These are phyloP conservation scores for Antheraea pernyi DNA, from an alignment of 1,140 invertebrate genomes.

Conservation along the genomic window DNA sequence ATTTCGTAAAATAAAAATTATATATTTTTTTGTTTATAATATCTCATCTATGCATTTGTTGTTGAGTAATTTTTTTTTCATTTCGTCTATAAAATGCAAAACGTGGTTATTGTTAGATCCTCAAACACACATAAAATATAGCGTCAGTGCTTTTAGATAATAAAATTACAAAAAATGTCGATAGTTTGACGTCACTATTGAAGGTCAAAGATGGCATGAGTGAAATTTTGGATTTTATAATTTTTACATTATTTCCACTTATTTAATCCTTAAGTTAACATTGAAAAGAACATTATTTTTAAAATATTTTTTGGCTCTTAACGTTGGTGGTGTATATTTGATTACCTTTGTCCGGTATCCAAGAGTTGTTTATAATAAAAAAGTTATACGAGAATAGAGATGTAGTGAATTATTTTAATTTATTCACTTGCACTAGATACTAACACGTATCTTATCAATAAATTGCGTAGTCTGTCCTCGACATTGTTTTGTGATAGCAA, in stretches of 20 bases:
- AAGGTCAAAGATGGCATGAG: neutral
- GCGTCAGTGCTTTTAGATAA: neutral
- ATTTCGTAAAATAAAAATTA: neutral
- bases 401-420: neutral
- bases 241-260: too few species aligned
- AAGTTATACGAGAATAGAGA: neutral
- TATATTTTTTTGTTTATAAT: neutral
- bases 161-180: neutral
- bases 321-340: neutral
- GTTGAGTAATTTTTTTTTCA: too few species aligned
- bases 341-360: neutral
- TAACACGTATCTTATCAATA: conserved; percentile 6
- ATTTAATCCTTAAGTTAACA: too few species aligned
- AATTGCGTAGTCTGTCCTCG: conserved; percentile 7
- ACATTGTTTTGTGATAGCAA: conserved; percentile 13
- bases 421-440: neutral
- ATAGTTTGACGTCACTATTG: neutral
- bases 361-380: neutral
- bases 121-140: neutral
- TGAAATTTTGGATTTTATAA: neutral
- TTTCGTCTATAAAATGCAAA: too few species aligned
- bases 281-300: too few species aligned
- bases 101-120: neutral
- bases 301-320: neutral
- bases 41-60: neutral